phyloP scores from a whole-genome alignment of 2,888 invertebrate species.

The Erebia epiphron region DNA sequence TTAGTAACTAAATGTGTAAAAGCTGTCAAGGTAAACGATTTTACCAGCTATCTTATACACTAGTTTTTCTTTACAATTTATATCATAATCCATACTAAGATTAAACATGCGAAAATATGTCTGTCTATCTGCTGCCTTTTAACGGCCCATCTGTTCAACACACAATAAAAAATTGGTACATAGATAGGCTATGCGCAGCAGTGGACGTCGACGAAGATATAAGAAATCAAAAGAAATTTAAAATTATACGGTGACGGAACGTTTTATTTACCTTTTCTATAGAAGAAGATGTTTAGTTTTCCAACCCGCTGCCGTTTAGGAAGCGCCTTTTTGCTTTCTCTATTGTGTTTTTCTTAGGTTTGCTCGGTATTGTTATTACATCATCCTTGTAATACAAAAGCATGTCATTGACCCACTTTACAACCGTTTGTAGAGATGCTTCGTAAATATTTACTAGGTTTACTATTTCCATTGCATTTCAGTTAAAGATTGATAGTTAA shows the following conservation, averaged over 20 bases:
- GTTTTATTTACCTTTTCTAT: constrained; percentile 6
- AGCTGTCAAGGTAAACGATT: not conserved
- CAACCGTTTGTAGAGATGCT: constrained; percentile 14
- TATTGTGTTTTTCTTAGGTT: constrained; percentile 19
- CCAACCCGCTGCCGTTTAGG: constrained; percentile 13
- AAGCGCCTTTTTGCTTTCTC: constrained; percentile 21
- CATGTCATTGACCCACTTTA: constrained; percentile 31
- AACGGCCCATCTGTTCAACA: too few species aligned
- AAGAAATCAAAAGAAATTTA: not conserved
- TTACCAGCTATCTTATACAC: not conserved
- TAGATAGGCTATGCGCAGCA: too few species aligned
- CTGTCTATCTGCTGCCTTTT: too few species aligned
- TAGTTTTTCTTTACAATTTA: not conserved
- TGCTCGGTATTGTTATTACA: constrained; percentile 22
- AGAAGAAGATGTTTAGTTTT: constrained; percentile 3
- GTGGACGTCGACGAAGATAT: too few species aligned
- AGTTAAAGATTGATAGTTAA: too few species aligned
- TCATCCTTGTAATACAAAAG: constrained; percentile 23
- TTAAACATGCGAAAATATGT: too few species aligned
- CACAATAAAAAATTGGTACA: too few species aligned
- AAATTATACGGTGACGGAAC: not conserved
- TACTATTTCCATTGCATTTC: not conserved
- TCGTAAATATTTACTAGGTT: constrained; percentile 13
- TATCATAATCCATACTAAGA: too few species aligned
- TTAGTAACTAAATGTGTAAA: constrained; percentile 6